A percentile compares a stretch with the other conserved stretches of the same genome.
phyloP scores from a whole-genome alignment of 2,113 vertebrate species.

The Thunnus thynnus region DNA sequence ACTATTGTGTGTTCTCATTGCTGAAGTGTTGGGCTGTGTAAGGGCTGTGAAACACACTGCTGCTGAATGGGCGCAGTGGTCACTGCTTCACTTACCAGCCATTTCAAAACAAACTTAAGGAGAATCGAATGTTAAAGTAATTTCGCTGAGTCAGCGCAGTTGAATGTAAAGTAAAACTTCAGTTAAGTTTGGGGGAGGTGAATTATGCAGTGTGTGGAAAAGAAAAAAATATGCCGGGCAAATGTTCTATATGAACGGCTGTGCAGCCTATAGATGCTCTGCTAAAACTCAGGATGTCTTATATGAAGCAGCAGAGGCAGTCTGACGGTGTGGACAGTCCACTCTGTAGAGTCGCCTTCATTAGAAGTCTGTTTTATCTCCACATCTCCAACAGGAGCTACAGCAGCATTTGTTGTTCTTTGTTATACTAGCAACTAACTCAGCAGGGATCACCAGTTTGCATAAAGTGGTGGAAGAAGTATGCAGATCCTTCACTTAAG shows the following conservation, averaged over 20 bases:
- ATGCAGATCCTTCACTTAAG: too few relatives aligned
- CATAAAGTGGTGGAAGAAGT: too few relatives aligned
- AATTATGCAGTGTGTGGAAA: conserved; percentile 14
- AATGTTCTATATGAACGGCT: conserved; percentile 20
- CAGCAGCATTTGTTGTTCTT: too few relatives aligned
- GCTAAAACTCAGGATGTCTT: not conserved
- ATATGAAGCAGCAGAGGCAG: not conserved
- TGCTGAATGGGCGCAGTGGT: not conserved
- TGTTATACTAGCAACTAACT: too few relatives aligned
- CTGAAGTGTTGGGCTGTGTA: not conserved
- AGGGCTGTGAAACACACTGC: not conserved
- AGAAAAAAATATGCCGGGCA: not conserved
- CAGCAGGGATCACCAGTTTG: too few relatives aligned
- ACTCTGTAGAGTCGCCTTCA: not conserved
- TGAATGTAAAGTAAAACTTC: conserved; percentile 38
- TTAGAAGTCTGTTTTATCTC: conserved; percentile 7
- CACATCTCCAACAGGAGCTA: not conserved
- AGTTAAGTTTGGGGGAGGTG: not conserved
- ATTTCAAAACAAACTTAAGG: conserved; percentile 40
- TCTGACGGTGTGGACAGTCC: not conserved
- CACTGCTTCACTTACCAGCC: not conserved
- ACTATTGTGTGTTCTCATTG: conserved; percentile 11
- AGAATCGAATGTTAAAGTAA: conserved; percentile 29
- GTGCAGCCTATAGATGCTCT: not conserved
- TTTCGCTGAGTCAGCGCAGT: conserved; percentile 33